Base-by-base conservation (phyloP, 2,888 invertebrate species). In the Nemurella pictetii region DNA sequence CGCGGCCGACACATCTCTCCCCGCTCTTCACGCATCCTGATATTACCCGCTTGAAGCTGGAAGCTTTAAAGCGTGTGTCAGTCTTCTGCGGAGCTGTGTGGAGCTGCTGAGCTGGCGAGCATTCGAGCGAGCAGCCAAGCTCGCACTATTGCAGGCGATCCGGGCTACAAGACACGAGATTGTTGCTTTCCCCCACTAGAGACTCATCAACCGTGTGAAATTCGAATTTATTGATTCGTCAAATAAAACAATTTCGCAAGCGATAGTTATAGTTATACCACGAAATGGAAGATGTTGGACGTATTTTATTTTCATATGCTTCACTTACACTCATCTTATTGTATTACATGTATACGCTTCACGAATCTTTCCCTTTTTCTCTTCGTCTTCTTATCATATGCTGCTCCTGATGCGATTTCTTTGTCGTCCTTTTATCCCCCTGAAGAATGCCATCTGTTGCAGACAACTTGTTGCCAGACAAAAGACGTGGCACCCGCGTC, bases 361-460 rank as follows among this genome's bases (percentile, higher is more conserved):
- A 30, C n/a, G 5, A 25, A 12, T 32, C n/a, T 36, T 32, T 32
- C 32, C 27, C 32, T 80, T 35, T 36, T 81, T 81, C 27, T 7
- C 25, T 7, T 26, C 36, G 5, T 80, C 32, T 1, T 26, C 32
- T 25, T 35, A 35, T 35, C 27, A 55, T 55, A 55, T 55, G 55
- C 55, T 55, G 55, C 55, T 55, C 55, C 55, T 55, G 55, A 55
- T 55, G 55, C 55, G 55, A 55, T 55, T 55, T 55, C 55, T 55
- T 55, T 55, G 55, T 55, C 55, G 55, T 84, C 81, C 9, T 81
- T 80, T 84, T 81, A 83, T 83, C 84, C 85, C 32, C 25, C 83
- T 83, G 85, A 85, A 85, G 72, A 83, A 80, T 83, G 30, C 83
- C 83, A 85, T 85, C 85, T 85, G 85, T 83, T 85, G 80, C 83